These are phyloP conservation scores for Synergus laeviventris DNA, from an alignment of 2,888 invertebrate genomes.

Conservation along the genomic window DNA sequence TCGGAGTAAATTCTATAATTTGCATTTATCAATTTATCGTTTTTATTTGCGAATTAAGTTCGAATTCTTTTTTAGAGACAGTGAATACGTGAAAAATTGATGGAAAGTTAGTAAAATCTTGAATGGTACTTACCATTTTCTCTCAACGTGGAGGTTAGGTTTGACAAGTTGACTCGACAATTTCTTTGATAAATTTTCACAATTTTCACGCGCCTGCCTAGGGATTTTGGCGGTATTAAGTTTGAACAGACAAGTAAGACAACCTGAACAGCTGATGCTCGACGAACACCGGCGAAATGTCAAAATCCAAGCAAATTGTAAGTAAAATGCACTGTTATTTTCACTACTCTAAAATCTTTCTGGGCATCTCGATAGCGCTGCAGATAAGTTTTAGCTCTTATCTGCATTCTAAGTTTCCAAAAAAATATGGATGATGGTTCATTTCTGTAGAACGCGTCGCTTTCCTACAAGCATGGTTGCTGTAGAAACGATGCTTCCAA, in stretches of 20 bases:
- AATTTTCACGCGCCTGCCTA: conserved; percentile 64
- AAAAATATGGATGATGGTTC: background rate
- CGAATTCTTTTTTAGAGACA: background rate
- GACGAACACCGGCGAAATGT: conserved; percentile 74
- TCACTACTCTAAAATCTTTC: background rate
- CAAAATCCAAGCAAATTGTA: conserved; percentile 75
- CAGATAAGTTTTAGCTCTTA: background rate
- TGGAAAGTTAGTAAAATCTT: conserved; percentile 11
- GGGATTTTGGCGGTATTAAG: conserved; percentile 62
- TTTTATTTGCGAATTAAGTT: background rate
- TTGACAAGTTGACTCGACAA: conserved; percentile 71
- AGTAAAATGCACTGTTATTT: conserved; percentile 58
- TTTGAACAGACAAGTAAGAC: conserved; percentile 56
- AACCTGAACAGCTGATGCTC: conserved; percentile 73
- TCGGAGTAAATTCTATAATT: background rate
- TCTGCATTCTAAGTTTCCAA: conserved; percentile 20
- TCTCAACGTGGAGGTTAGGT: conserved; percentile 64
- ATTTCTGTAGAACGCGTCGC: conserved; percentile 33
- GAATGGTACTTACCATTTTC: conserved; percentile 48
- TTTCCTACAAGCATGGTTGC: conserved; percentile 56
- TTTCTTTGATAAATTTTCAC: background rate
- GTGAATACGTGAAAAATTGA: background rate
- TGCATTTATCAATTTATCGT: conserved; percentile 11
- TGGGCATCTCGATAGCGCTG: background rate
- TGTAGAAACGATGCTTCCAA: conserved; percentile 53